Evolutionary conservation across 2,797 vertebrate genomes (phyloP), one percentile per base, ranked within the genome.

Genomic region (Takifugu rubripes): DNA sequence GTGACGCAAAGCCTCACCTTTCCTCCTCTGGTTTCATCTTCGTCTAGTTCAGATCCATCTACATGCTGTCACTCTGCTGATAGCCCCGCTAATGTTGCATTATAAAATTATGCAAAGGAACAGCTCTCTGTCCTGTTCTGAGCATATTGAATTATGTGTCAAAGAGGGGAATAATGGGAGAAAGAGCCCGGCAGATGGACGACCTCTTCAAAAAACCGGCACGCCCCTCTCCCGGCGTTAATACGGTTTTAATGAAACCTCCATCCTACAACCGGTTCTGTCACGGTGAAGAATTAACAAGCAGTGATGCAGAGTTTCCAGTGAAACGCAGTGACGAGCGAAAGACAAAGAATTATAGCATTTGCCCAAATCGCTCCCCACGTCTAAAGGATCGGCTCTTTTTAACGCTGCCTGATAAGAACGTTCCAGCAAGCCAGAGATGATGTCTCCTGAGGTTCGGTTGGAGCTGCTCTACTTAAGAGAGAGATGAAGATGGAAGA

Each of bases 391-490:
- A 36, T 36, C 6, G 33, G 54, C 27, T 36, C 40, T 66, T 83
- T 83, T 21, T 75, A 77, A 76, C 56, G 64, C 76, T 51, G 43
- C n/a, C 5, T 44, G 15, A n/a, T 44, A 7, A 17, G 43, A 44
- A 75, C 68, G 43, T 25, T 52, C 57, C 66, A 61, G 64, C 5
- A 25, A 68, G 73, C 3, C 9, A 42, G 75, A 54, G 63, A 76
- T 68, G 72, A 75, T 75, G 74, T 72, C 70, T 64, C 71, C 72
- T 73, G 66, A 81, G 60, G 56, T 78, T 78, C 75, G 70, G 71
- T 80, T 79, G 61, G 72, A 79, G 77, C 68, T 70, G 78, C 75
- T 84, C 61, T 70, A 80, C 68, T 86, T 78, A 83, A 74, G 77
- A 48, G 5, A 54, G 3, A 25, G 24, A 48, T 48, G 17, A 48